phyloP scores from a whole-genome alignment of 2,113 vertebrate species.

The Neogale vison region DNA sequence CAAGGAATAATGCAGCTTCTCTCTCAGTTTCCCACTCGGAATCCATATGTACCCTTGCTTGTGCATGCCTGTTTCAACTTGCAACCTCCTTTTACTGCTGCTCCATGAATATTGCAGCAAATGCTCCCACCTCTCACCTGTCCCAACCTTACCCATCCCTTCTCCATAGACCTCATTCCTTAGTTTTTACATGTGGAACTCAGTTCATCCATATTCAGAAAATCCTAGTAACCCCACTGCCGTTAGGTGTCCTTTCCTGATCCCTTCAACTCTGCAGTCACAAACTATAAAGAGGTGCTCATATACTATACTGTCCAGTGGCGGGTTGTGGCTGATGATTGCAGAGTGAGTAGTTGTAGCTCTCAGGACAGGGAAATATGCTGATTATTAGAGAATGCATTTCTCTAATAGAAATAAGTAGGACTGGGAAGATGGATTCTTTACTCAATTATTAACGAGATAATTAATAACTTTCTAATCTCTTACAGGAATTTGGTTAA shows the following conservation, averaged over 20 bases:
- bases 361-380: not conserved
- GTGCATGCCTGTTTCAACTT: not conserved
- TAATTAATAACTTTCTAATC: constrained; percentile 25
- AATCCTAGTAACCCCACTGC: not conserved
- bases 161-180: not conserved
- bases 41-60: not conserved
- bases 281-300: not conserved
- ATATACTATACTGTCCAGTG: not conserved
- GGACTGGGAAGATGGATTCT: not conserved
- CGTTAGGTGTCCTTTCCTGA: not conserved
- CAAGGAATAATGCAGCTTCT: not conserved
- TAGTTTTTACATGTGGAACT: not conserved
- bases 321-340: not conserved
- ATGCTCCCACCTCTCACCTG: too few species aligned
- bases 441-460: constrained; percentile 48
- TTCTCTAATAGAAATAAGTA: not conserved
- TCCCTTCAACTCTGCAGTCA: not conserved
- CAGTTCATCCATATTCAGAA: not conserved
- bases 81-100: not conserved
- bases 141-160: accelerated
- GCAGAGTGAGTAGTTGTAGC: not conserved
- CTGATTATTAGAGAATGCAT: not conserved
- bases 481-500: not conserved
- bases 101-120: not conserved
- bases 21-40: not conserved